Percentiles rank a stretch among this genome's conserved stretches.
Conservation (phyloP, 2,888 invertebrate species). For the Cartodere bifasciata region DNA sequence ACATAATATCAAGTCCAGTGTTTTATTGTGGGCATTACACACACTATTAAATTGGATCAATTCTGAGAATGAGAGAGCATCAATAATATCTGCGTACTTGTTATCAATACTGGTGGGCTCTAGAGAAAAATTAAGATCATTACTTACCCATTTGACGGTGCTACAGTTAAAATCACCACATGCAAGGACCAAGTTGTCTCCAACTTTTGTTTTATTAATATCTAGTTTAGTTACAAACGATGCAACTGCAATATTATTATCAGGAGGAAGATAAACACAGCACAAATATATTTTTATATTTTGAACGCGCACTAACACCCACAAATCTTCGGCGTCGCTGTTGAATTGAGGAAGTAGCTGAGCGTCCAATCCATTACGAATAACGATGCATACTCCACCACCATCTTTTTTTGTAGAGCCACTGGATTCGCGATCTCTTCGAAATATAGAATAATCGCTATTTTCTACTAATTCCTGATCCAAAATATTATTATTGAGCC, state of each 20-base stretch:
- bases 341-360: not conserved
- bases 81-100: conserved; percentile 2
- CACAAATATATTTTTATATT: not conserved
- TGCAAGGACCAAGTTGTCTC: conserved; percentile 3
- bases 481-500: conserved; percentile 3
- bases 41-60: conserved; percentile 3
- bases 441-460: conserved; percentile 1
- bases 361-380: not conserved
- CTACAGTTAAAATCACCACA: conserved; percentile 4
- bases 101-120: not conserved
- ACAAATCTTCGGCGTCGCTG: not conserved
- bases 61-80: conserved; percentile 2
- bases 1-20: conserved; percentile 1
- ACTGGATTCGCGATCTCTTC: conserved; percentile 1
- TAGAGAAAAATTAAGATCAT: conserved; percentile 1
- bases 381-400: conserved; percentile 1
- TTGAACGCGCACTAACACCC: conserved; percentile 1
- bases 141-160: conserved; percentile 1
- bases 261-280: conserved; percentile 4
- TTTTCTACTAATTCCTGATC: conserved; percentile 1
- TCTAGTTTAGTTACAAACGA: conserved; percentile 2
- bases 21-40: not conserved
- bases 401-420: conserved; percentile 2
- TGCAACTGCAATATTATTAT: conserved; percentile 2
- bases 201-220: not conserved